Conservation (phyloP, 1,140 invertebrate species). For the Lepidurus packardi region DNA sequence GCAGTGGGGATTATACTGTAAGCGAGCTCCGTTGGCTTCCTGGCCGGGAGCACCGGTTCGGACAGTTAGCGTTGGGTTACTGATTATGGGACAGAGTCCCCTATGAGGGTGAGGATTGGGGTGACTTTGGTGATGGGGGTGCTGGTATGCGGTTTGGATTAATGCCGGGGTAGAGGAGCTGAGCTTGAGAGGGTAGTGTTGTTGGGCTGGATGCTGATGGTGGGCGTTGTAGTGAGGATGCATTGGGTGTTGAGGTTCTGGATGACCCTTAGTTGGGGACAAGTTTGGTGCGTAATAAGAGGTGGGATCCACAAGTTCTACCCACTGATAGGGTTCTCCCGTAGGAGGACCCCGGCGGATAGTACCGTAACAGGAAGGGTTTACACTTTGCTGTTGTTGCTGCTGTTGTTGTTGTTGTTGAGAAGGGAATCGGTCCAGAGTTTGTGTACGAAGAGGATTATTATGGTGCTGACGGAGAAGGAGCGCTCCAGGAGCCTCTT, state of each 20-base stretch:
- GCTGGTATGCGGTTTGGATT: neutral
- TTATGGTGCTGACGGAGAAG: neutral
- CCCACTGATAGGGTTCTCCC: slow-evolving; percentile 24
- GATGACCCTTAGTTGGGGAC: neutral
- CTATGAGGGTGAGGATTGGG: neutral
- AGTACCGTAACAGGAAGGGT: neutral
- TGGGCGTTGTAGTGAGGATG: slow-evolving; percentile 23
- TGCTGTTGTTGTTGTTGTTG: slow-evolving; percentile 25
- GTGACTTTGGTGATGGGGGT: neutral
- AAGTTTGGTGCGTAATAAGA: neutral
- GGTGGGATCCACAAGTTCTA: neutral
- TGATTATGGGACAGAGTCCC: slow-evolving; percentile 25
- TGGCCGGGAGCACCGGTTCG: neutral
- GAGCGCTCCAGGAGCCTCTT: neutral
- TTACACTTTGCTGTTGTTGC: neutral
- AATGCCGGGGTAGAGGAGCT: neutral
- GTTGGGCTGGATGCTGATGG: slow-evolving; percentile 4
- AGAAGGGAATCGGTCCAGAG: neutral
- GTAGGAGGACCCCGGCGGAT: neutral
- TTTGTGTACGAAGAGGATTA: neutral
- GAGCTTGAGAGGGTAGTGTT: neutral
- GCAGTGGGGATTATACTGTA: neutral
- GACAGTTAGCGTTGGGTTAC: neutral
- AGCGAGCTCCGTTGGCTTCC: neutral
- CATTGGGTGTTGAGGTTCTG: slow-evolving; percentile 1